Evolutionary conservation across 2,888 invertebrate genomes (phyloP).

Genomic region (Agriopis marginaria): DNA sequence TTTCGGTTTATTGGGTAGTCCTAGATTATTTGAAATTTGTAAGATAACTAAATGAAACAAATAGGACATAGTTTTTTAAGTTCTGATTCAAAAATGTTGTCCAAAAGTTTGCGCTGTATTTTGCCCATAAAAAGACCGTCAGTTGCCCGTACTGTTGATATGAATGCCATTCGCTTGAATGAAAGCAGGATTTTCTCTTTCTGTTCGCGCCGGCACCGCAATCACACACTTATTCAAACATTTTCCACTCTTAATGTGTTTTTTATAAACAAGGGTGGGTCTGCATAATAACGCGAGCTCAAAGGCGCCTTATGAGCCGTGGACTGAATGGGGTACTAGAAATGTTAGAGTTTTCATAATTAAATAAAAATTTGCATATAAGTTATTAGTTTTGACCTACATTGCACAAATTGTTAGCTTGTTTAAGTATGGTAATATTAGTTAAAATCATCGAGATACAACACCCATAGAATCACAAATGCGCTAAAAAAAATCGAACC

Average conservation of each 20-base stretch:
- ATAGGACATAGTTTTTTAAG: too few relatives aligned
- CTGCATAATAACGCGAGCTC: slow-evolving; percentile 69
- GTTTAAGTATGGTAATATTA: neutral
- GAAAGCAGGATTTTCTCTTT: slow-evolving; percentile 31
- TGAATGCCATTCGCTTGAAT: slow-evolving; percentile 20
- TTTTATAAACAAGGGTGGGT: slow-evolving; percentile 71
- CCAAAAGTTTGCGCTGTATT: too few relatives aligned
- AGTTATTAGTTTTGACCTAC: too few relatives aligned
- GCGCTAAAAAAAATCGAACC: too few relatives aligned
- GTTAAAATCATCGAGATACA: too few relatives aligned
- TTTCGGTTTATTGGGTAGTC: too few relatives aligned
- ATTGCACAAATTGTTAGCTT: neutral
- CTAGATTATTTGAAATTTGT: too few relatives aligned
- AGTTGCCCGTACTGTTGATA: slow-evolving; percentile 14
- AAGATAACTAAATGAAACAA: too few relatives aligned
- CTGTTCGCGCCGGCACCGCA: slow-evolving; percentile 60
- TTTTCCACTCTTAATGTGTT: slow-evolving; percentile 66
- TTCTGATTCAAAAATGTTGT: too few relatives aligned
- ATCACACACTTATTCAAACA: slow-evolving; percentile 85
- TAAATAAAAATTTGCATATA: neutral
- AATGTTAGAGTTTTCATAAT: slow-evolving; percentile 15
- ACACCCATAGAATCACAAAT: too few relatives aligned
- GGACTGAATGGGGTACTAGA: slow-evolving; percentile 24
- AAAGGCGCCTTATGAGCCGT: slow-evolving; percentile 54
- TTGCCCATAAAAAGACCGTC: too few relatives aligned